Conservation (phyloP, 2,888 invertebrate genomes). For the Rhorus exstirpatorius region DNA sequence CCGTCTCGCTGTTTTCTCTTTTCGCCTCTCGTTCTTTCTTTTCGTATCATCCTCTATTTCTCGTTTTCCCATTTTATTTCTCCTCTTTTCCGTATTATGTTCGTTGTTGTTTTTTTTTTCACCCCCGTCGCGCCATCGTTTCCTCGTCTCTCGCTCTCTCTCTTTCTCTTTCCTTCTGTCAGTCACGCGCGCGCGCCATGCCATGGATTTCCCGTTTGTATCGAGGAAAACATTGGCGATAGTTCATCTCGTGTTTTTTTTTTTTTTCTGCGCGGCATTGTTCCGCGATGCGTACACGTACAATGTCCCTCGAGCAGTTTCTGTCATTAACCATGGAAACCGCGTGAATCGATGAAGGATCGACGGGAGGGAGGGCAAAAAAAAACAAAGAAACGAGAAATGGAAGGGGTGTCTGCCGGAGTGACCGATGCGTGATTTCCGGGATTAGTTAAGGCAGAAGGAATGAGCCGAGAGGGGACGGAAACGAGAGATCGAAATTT, state of each 20-base stretch:
- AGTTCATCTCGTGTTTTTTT: conserved; percentile 60
- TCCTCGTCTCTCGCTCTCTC: conserved; percentile 28
- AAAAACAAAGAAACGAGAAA: conserved; percentile 35
- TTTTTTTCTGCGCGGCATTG: conserved; percentile 44
- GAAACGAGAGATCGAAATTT: conserved; percentile 80
- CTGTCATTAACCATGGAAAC: conserved; percentile 64
- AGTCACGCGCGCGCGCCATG: conserved; percentile 37
- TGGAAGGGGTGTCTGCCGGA: conserved; percentile 20
- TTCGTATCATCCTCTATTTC: conserved; percentile 30
- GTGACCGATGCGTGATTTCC: conserved; percentile 60
- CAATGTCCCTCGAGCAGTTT: conserved; percentile 59
- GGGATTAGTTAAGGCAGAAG: conserved; percentile 50
- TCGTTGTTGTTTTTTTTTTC: conserved; percentile 9
- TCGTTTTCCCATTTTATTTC: conserved; percentile 56
- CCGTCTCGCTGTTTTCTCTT: not conserved
- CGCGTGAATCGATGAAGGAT: conserved; percentile 53
- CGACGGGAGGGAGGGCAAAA: conserved; percentile 3
- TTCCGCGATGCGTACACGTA: conserved; percentile 40
- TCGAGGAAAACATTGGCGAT: conserved; percentile 60
- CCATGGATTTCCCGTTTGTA: conserved; percentile 59
- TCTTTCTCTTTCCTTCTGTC: conserved; percentile 42
- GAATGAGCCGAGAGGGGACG: conserved; percentile 23
- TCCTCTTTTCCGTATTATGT: conserved; percentile 3
- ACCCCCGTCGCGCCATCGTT: conserved; percentile 14
- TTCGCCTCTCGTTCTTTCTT: conserved; percentile 1